Percentiles rank a stretch among this genome's conserved stretches.
Conservation (phyloP, 2,888 invertebrate genomes). For the Sarcophaga rosellei region DNA sequence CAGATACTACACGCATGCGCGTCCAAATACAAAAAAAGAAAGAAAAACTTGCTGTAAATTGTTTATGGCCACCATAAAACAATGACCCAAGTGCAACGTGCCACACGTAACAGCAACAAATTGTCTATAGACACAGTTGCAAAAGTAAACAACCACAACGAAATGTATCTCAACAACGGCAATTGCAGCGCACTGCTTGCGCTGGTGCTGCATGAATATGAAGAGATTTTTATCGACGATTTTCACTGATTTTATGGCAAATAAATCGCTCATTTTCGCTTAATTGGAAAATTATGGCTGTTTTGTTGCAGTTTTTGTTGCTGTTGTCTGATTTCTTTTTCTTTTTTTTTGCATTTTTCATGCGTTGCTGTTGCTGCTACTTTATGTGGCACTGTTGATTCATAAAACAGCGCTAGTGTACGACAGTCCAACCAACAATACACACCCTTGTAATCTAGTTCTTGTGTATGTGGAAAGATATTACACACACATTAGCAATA, state of each 20-base stretch:
- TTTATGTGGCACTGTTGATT: constrained; percentile 15
- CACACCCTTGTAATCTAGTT: constrained; percentile 41
- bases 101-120: constrained; percentile 11
- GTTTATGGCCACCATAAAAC: constrained; percentile 7
- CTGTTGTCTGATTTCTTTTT: constrained; percentile 8
- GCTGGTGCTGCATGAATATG: constrained; percentile 71
- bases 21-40: constrained; percentile 55
- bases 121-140: constrained; percentile 50
- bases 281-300: constrained; percentile 81
- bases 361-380: constrained; percentile 55
- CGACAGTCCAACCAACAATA: background rate
- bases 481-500: constrained; percentile 76
- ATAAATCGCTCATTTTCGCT: constrained; percentile 82
- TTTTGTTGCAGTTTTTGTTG: constrained; percentile 40
- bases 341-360: background rate
- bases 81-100: constrained; percentile 20
- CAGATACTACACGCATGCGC: constrained; percentile 64
- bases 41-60: constrained; percentile 28
- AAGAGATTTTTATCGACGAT: constrained; percentile 81
- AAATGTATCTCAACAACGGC: constrained; percentile 54
- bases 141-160: constrained; percentile 56
- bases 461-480: constrained; percentile 70
- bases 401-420: background rate
- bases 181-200: constrained; percentile 51
- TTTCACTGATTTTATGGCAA: constrained; percentile 82